Evolutionary conservation across 2,797 vertebrate species (phyloP).

Genomic region (Melanitta fusca): DNA sequence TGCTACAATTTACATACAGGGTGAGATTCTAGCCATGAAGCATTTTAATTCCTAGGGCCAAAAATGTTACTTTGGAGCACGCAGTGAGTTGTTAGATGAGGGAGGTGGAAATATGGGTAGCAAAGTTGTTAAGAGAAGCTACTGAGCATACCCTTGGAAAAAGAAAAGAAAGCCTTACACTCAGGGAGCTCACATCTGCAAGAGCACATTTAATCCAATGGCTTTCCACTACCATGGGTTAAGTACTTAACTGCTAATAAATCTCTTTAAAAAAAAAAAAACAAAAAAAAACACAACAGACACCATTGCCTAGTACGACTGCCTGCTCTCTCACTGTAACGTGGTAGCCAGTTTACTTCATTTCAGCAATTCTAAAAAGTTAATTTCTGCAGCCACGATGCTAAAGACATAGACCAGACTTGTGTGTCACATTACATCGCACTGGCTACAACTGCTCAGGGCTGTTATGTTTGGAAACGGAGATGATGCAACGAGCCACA

Average conservation of each 20-base stretch:
- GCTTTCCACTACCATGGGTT: not conserved
- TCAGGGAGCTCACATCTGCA: not conserved
- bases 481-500: slow-evolving; percentile 7
- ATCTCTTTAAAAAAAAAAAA: not conserved
- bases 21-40: not conserved
- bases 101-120: not conserved
- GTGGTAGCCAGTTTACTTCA: not conserved
- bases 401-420: slow-evolving; percentile 3
- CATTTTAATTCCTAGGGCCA: not conserved
- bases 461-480: not conserved
- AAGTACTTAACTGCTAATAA: not conserved
- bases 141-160: not conserved
- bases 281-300: not conserved
- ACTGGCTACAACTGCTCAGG: not conserved
- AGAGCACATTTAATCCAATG: not conserved
- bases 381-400: slow-evolving; percentile 30
- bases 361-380: not conserved
- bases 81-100: not conserved
- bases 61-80: not conserved
- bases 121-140: not conserved
- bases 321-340: not conserved
- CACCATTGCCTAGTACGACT: not conserved
- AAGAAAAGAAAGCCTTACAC: not conserved
- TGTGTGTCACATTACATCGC: not conserved
- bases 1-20: not conserved